Conservation (phyloP, 2,888 invertebrate species). For the Netelia inedita region DNA sequence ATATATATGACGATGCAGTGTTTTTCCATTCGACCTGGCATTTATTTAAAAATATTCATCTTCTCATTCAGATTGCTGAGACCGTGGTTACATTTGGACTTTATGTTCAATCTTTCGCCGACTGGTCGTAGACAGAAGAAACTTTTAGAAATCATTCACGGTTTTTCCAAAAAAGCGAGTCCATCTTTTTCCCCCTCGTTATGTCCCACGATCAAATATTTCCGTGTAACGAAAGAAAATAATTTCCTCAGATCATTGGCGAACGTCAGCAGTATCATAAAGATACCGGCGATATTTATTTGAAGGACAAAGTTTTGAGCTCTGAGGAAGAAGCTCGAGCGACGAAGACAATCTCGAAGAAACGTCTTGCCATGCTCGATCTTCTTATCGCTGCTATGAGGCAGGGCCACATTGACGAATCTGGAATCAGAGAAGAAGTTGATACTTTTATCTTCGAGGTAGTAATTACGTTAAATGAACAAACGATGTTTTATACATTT, state of each 20-base stretch:
- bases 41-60: background rate
- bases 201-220: background rate
- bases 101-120: conserved; percentile 48
- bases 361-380: conserved; percentile 70
- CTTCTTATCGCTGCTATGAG: conserved; percentile 68
- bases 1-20: background rate
- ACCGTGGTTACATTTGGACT: conserved; percentile 59
- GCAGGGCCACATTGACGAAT: conserved; percentile 64
- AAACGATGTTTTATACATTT: background rate
- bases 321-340: too few relatives aligned
- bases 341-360: conserved; percentile 38
- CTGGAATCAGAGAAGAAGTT: conserved; percentile 71
- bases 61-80: conserved; percentile 52
- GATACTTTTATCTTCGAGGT: conserved; percentile 72
- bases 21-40: background rate
- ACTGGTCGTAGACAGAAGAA: conserved; percentile 52
- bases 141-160: conserved; percentile 61
- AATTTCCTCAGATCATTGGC: conserved; percentile 62
- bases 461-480: background rate
- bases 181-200: background rate
- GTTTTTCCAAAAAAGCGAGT: conserved; percentile 64
- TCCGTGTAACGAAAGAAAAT: background rate
- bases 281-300: conserved; percentile 44
- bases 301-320: conserved; percentile 9
- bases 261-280: conserved; percentile 69